phyloP scores from a whole-genome alignment of 2,888 invertebrate species.

The Phyllotreta striolata region DNA sequence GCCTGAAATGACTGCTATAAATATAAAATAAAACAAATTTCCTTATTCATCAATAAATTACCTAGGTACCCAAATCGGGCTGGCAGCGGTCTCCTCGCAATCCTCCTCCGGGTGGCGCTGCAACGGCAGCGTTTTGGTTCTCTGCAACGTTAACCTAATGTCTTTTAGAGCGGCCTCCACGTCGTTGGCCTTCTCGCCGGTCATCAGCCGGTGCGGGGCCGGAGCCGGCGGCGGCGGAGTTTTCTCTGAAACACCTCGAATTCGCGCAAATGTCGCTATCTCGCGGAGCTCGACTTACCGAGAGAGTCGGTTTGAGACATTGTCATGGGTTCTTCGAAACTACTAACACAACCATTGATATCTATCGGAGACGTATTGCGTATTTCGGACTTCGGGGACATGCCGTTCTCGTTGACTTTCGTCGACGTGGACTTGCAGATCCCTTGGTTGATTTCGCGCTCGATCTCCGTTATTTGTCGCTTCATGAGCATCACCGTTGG shows the following conservation, averaged over 20 bases:
- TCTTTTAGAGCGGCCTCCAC: constrained; percentile 80
- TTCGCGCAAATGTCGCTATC: background rate
- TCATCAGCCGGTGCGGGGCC: constrained; percentile 72
- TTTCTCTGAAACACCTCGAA: constrained; percentile 55
- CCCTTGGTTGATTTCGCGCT: constrained; percentile 73
- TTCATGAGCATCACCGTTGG: constrained; percentile 71
- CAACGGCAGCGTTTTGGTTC: constrained; percentile 72
- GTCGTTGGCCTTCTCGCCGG: constrained; percentile 55
- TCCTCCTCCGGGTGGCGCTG: constrained; percentile 61
- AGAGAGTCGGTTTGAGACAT: constrained; percentile 56
- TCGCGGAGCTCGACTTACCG: constrained; percentile 46
- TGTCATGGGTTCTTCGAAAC: constrained; percentile 56
- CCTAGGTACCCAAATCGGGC: constrained; percentile 77
- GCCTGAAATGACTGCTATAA: constrained; percentile 60
- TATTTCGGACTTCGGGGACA: constrained; percentile 54
- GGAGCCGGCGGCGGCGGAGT: constrained; percentile 81
- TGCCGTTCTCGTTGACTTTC: constrained; percentile 55
- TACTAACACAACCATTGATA: constrained; percentile 56
- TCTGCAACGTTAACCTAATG: constrained; percentile 80
- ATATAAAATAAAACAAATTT: constrained; percentile 41
- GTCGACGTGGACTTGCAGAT: constrained; percentile 60
- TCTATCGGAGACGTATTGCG: constrained; percentile 53
- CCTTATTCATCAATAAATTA: constrained; percentile 49
- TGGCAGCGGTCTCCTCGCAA: constrained; percentile 63
- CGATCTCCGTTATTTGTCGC: constrained; percentile 77